Evolutionary conservation across 2,888 invertebrate species (phyloP), one percentile per base, ranked within the genome.

Genomic region (Griposia aprilina): DNA sequence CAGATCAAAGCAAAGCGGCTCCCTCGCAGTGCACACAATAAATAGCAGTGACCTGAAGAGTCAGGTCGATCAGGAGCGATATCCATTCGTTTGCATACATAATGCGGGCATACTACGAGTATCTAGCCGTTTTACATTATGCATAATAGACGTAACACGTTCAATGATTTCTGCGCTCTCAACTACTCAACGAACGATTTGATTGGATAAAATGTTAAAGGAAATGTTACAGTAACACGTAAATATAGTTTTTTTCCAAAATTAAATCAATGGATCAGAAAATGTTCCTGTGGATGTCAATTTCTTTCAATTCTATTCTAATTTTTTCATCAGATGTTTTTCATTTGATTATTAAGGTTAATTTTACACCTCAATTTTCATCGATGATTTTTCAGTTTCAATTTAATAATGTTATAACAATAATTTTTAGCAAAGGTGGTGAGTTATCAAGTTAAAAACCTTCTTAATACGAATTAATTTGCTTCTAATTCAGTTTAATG

Each of bases 1-100:
- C 30, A 83, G 76, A 82, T 83, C 84, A 85, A 84, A 87, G 87
- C 69, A 68, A 13, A n/a, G 36, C 3, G 17, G 10, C 30, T 23
- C 66, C 30, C 76, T 62, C 52, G 45, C 26, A 70, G 45, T 76
- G 67, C 77, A 77, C 69, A 76, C 74, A 78, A 79, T 84, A 88
- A 88, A 89, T 83, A 85, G 59, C 83, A 80, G 81, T 85, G 87
- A 84, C 88, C 86, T 77, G 83, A 82, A 84, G 80, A 82, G 76
- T 81, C 83, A 82, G 87, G 78, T 82, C 86, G 70, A 80, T 87
- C 74, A 72, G 66, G 70, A 76, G 75, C 78, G 73, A 80, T 81
- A 74, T 84, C 72, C 78, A 77, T 87, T 80, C 85, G 74, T 85
- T 84, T 76, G 74, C 82, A 85, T 84, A 78, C 70, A 76, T 87